Conservation (phyloP, 2,797 vertebrate genomes). For the Typhlichthys subterraneus region DNA sequence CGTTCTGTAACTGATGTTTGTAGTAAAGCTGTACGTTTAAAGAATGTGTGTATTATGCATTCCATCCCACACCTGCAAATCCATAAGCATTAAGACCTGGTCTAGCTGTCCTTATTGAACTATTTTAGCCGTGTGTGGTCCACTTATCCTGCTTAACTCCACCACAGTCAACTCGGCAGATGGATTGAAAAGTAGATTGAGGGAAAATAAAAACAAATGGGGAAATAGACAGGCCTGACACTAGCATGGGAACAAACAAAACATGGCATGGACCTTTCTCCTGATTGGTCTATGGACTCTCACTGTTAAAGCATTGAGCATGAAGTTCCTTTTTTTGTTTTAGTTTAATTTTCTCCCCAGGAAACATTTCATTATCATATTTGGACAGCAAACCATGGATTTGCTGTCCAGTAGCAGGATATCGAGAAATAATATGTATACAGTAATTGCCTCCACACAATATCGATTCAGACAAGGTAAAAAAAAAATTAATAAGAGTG, state of each 20-base stretch:
- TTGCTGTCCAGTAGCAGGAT: conserved; percentile 70
- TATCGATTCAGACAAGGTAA: conserved; percentile 72
- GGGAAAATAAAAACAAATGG: conserved; percentile 32
- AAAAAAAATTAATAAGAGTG: conserved; percentile 68
- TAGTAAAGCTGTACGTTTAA: conserved; percentile 54
- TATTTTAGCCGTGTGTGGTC: conserved; percentile 76
- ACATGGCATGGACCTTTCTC: conserved; percentile 50
- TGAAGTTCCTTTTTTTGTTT: conserved; percentile 17
- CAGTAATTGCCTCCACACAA: conserved; percentile 62
- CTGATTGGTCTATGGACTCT: conserved; percentile 28
- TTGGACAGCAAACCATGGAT: conserved; percentile 68
- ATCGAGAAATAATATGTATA: conserved; percentile 75
- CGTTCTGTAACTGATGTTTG: neutral
- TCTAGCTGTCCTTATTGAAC: conserved; percentile 80
- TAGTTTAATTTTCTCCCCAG: conserved; percentile 32
- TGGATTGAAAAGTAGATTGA: conserved; percentile 65
- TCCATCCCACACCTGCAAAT: conserved; percentile 74
- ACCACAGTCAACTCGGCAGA: conserved; percentile 77
- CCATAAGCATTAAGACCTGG: conserved; percentile 85
- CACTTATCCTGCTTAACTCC: conserved; percentile 83
- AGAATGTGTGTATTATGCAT: conserved; percentile 68
- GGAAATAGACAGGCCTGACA: conserved; percentile 3
- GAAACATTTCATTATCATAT: conserved; percentile 60
- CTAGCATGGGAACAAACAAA: conserved; percentile 52
- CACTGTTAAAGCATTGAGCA: conserved; percentile 22